These are phyloP conservation scores for Holocentrus rufus DNA, from an alignment of 2,797 vertebrate genomes.

Conservation along the genomic window DNA sequence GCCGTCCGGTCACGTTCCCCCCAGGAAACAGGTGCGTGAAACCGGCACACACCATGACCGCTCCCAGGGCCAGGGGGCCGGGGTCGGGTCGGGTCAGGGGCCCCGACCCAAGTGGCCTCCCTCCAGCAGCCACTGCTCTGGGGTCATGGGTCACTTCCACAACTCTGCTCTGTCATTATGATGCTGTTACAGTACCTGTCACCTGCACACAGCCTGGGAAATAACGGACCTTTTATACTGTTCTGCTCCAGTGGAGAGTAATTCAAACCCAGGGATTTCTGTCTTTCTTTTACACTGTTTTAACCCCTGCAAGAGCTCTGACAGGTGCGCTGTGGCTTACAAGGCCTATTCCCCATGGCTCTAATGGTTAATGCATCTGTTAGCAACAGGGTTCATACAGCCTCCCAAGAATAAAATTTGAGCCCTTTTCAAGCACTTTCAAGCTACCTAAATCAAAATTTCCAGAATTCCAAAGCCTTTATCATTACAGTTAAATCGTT, in stretches of 20 bases:
- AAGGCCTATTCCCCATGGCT: conserved; percentile 23
- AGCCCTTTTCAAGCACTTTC: too few relatives aligned
- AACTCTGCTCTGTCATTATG: conserved; percentile 6
- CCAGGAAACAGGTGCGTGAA: conserved; percentile 46
- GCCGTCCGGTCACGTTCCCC: conserved; percentile 22
- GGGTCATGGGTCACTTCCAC: conserved; percentile 29
- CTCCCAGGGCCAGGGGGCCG: background rate
- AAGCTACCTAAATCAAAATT: too few relatives aligned
- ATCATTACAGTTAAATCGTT: too few relatives aligned
- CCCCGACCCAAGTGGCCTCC: conserved; percentile 10
- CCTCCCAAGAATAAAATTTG: too few relatives aligned
- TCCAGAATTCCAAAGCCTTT: too few relatives aligned
- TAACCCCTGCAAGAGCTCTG: conserved; percentile 21
- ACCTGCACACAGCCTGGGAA: conserved; percentile 8
- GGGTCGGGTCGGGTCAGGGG: conserved; percentile 27
- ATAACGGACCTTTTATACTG: conserved; percentile 2
- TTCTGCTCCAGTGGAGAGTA: conserved; percentile 32
- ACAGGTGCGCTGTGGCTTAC: conserved; percentile 5
- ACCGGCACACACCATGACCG: conserved; percentile 28
- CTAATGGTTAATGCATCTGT: conserved; percentile 41
- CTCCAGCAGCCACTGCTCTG: conserved; percentile 9
- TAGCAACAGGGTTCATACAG: too few relatives aligned
- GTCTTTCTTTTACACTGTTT: conserved; percentile 23
- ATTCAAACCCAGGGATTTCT: conserved; percentile 21
- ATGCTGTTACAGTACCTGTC: background rate